A percentile compares a stretch with the other conserved stretches of the same genome.
phyloP scores from a whole-genome alignment of 2,797 vertebrate genomes.

The Vultur gryphus region DNA sequence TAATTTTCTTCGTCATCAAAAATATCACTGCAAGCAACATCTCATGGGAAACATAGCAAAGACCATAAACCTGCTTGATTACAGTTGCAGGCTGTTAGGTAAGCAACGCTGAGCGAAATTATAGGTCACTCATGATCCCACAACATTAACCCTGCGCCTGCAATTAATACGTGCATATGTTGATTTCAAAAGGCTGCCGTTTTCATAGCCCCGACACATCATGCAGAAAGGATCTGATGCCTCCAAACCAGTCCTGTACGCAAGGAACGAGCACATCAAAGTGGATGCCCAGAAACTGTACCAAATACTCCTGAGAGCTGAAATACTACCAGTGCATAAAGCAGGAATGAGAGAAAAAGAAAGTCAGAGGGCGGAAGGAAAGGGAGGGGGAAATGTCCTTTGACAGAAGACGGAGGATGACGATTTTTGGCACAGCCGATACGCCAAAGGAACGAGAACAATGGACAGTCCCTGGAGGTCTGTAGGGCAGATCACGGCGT shows the following conservation, averaged over 20 bases:
- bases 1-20: neutral
- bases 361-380: neutral
- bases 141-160: neutral
- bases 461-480: neutral
- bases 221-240: neutral
- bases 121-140: neutral
- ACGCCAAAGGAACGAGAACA: neutral
- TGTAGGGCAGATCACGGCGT: neutral
- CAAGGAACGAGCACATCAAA: accelerated
- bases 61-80: neutral
- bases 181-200: neutral
- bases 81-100: neutral
- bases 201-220: neutral
- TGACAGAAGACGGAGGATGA: neutral
- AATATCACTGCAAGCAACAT: neutral
- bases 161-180: neutral
- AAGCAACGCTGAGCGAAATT: neutral
- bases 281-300: neutral
- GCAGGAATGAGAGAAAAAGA: neutral
- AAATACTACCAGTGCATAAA: neutral
- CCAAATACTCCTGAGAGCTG: neutral
- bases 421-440: neutral
- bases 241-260: neutral
- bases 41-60: neutral
- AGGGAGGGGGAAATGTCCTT: neutral